Base-by-base conservation (phyloP, 2,888 invertebrate species). In the Agelastica alni region DNA sequence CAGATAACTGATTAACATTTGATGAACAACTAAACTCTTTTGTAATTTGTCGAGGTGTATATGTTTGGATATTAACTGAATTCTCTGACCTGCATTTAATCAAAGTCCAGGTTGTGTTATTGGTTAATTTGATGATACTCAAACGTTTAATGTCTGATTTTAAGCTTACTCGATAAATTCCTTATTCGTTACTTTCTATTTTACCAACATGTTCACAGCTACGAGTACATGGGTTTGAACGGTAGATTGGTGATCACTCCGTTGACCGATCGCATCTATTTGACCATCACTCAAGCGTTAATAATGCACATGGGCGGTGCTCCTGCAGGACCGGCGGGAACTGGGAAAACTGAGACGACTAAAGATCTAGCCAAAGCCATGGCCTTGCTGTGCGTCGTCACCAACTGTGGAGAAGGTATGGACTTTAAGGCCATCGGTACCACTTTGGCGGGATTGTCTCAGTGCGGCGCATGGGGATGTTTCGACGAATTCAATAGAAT, bases 401-500 rank as follows among this genome's bases (percentile, higher is more conserved):
- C 94, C 0, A 92, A 96, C 77, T 96, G 96, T 70, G 94, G 94
- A 0, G 94, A 95, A 76, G 93, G 93, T 12, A 93, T 94, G 93
- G 93, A 94, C 78, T 91, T 87, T 72, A 84, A 89, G 62, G 91
- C 94, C 2, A 86, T 92, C 42, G 87, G 87, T 4, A 85, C 85
- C 30, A 91, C 88, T 60, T 77, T 93, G 3, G 85, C 88, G 0
- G 86, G 92, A 1, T 78, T 93, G 44, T 88, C 88, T 48, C 91
- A 92, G 72, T 91, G 91, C 72, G 96, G 96, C 0, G 93, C 94
- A 2, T 96, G 96, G 96, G 96, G 95, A 1, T 96, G 95, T 74
- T 96, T 96, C 71, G 95, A 96, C 65, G 94, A 95, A 77, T 96
- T 96, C 78, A 95, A 96, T 76, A 81, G 94, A 26, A 95, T 96